Evolutionary conservation across 2,888 invertebrate genomes (phyloP).

Genomic region (Agrotis exclamationis): DNA sequence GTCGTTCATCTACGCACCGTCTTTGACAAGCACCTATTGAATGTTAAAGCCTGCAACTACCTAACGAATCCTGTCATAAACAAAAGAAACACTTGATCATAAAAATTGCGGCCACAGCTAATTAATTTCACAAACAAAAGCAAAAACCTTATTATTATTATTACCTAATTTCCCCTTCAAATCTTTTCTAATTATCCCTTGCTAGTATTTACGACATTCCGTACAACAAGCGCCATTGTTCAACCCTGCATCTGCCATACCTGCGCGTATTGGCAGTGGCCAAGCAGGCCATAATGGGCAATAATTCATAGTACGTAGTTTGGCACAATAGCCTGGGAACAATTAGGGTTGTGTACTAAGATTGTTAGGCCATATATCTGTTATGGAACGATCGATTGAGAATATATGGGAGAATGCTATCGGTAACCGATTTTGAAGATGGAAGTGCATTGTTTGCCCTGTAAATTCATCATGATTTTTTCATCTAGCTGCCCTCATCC

Average conservation of each 20-base stretch:
- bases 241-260: conserved; percentile 47
- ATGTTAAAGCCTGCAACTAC: no score
- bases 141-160: no score
- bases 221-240: conserved; percentile 36
- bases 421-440: background rate
- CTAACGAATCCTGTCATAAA: no score
- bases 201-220: conserved; percentile 27
- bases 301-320: conserved; percentile 53
- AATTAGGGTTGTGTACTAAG: conserved; percentile 55
- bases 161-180: background rate
- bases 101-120: background rate
- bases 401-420: conserved; percentile 29
- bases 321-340: conserved; percentile 57
- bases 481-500: no score
- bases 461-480: background rate
- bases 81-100: background rate
- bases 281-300: conserved; percentile 52
- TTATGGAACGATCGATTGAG: conserved; percentile 30
- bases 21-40: no score
- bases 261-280: conserved; percentile 49
- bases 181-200: conserved; percentile 24
- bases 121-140: background rate
- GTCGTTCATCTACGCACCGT: no score
- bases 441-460: background rate
- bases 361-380: conserved; percentile 51